phyloP scores from a whole-genome alignment of 92 coral and sea anemone genomes.

The Scolanthus callimorphus region DNA sequence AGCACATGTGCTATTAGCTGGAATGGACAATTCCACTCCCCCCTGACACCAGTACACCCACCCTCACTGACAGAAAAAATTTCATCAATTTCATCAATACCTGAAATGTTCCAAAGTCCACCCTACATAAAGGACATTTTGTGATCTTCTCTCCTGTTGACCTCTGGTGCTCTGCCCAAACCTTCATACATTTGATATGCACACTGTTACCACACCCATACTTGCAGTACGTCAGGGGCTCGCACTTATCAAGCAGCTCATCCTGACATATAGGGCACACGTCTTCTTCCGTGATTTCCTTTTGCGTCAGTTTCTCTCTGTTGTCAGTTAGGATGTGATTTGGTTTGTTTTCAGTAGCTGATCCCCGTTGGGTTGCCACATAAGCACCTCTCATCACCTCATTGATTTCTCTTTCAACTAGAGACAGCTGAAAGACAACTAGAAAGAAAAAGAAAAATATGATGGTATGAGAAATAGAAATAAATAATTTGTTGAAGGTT shows the following conservation, averaged over 20 bases:
- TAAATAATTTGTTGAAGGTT: no score
- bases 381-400: slow-evolving; percentile 89
- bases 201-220: slow-evolving; percentile 95
- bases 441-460: neutral
- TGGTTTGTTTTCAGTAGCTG: slow-evolving; percentile 7
- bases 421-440: slow-evolving; percentile 91
- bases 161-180: slow-evolving; percentile 98
- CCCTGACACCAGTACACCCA: no score
- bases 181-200: slow-evolving; percentile 93
- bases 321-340: slow-evolving; percentile 24
- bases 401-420: slow-evolving; percentile 95
- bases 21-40: no score
- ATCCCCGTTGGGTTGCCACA: slow-evolving; percentile 32
- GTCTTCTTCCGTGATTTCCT: slow-evolving; percentile 82
- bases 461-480: no score
- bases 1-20: no score
- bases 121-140: slow-evolving; percentile 95
- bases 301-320: slow-evolving; percentile 79
- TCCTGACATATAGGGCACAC: slow-evolving; percentile 99
- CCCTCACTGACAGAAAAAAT: no score
- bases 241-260: slow-evolving; percentile 68
- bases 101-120: slow-evolving; percentile 98
- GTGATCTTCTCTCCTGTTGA: slow-evolving; percentile 89
- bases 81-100: no score
- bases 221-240: slow-evolving; percentile 97